These are phyloP conservation scores for Psittacus erithacus DNA, from an alignment of 2,113 vertebrate genomes.

Conservation along the genomic window DNA sequence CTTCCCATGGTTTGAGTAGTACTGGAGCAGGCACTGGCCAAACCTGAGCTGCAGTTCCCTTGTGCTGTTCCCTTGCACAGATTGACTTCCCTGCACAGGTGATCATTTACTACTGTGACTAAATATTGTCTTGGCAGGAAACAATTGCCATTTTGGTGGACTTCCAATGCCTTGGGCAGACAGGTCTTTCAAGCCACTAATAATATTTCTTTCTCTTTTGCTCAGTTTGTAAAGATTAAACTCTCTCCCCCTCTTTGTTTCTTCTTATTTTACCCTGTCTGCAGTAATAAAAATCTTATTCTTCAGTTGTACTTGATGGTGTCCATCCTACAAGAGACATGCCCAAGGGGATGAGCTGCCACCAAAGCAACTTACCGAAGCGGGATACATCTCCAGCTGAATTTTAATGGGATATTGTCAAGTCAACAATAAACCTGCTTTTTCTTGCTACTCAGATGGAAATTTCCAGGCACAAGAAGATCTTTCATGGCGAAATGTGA, in stretches of 20 bases:
- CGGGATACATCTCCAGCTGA: background rate
- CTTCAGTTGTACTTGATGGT: background rate
- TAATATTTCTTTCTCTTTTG: background rate
- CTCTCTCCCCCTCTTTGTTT: background rate
- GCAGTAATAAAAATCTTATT: background rate
- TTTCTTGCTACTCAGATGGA: background rate
- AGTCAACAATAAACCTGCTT: background rate
- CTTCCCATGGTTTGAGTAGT: background rate
- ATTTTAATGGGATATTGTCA: background rate
- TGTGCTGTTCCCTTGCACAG: fast-evolving
- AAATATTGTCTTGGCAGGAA: background rate
- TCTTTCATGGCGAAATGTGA: background rate
- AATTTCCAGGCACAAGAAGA: background rate
- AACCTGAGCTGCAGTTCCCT: background rate
- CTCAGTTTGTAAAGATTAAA: background rate
- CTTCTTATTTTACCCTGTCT: background rate
- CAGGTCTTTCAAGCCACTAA: background rate
- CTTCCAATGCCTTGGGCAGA: background rate
- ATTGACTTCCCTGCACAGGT: fast-evolving
- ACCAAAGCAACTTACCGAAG: background rate
- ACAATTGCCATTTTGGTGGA: background rate
- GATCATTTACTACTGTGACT: fast-evolving
- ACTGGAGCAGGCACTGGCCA: background rate
- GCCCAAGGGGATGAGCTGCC: background rate
- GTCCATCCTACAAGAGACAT: background rate